Conservation (phyloP, 1,140 invertebrate genomes). For the Heliconius eleuchia region DNA sequence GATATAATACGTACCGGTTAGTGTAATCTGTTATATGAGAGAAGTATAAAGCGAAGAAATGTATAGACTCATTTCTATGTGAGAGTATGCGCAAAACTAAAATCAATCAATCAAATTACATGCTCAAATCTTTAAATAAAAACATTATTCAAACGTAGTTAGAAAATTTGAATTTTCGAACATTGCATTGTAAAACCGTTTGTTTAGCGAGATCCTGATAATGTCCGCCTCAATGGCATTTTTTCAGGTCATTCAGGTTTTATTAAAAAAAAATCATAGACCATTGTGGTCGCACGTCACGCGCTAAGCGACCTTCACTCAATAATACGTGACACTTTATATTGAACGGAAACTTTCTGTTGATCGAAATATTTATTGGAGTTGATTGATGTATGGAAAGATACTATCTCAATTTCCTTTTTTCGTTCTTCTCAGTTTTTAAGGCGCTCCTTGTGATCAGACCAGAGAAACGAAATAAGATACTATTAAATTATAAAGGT, state of each 20-base stretch:
- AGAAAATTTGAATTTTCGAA: neutral
- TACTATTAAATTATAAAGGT: too few species aligned
- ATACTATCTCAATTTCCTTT: neutral
- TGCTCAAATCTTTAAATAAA: neutral
- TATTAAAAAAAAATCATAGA: neutral
- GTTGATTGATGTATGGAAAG: neutral
- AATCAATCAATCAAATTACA: neutral
- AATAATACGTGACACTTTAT: slow-evolving; percentile 17
- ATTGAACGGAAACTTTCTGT: slow-evolving; percentile 8
- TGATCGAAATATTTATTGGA: slow-evolving; percentile 21
- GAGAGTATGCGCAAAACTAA: neutral
- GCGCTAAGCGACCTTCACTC: slow-evolving; percentile 13
- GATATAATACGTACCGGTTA: too few species aligned
- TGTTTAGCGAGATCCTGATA: slow-evolving; percentile 17
- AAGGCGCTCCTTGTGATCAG: too few species aligned
- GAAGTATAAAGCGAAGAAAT: too few species aligned
- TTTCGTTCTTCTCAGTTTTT: too few species aligned
- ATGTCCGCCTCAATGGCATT: slow-evolving; percentile 10
- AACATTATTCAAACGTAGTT: neutral
- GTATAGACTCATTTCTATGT: too few species aligned
- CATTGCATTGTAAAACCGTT: neutral
- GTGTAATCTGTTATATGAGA: too few species aligned
- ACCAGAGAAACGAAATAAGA: too few species aligned
- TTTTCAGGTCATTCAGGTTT: neutral
- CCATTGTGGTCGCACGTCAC: slow-evolving; percentile 4